Evolutionary conservation across 2,797 vertebrate species (phyloP).

Genomic region (Morelia viridis): DNA sequence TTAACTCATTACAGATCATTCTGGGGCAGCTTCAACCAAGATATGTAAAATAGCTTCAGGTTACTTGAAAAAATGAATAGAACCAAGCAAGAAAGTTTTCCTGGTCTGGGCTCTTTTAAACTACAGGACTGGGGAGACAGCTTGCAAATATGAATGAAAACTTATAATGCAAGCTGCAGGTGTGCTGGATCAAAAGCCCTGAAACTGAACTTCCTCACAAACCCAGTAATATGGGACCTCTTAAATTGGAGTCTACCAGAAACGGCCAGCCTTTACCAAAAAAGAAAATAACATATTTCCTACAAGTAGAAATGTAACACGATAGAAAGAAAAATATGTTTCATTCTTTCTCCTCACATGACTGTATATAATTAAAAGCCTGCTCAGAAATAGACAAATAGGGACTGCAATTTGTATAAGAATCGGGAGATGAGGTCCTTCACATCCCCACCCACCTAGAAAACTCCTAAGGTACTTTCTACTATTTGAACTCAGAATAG

Average conservation of each 20-base stretch:
- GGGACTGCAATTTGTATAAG: not conserved
- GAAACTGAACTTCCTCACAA: too few relatives aligned
- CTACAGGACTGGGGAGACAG: not conserved
- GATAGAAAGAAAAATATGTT: not conserved
- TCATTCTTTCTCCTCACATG: not conserved
- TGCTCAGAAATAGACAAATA: not conserved
- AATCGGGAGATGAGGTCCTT: not conserved
- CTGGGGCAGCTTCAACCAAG: not conserved
- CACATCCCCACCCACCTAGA: not conserved
- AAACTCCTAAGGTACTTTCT: not conserved
- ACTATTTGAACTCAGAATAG: not conserved
- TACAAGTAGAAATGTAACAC: not conserved
- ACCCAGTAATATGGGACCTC: too few relatives aligned
- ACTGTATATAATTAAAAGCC: not conserved
- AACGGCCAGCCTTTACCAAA: not conserved
- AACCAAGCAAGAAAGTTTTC: not conserved
- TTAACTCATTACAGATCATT: slow-evolving; percentile 45
- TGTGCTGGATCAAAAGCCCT: too few relatives aligned
- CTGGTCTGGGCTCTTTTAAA: not conserved
- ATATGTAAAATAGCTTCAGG: not conserved
- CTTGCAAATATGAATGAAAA: not conserved
- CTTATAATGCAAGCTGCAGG: too few relatives aligned
- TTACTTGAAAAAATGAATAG: not conserved
- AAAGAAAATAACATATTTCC: not conserved
- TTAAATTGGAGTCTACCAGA: too few relatives aligned